A percentile compares a stretch with the other conserved stretches of the same genome.
Conservation (phyloP, 2,113 vertebrate species). For the Andinoacara biseriatus region DNA sequence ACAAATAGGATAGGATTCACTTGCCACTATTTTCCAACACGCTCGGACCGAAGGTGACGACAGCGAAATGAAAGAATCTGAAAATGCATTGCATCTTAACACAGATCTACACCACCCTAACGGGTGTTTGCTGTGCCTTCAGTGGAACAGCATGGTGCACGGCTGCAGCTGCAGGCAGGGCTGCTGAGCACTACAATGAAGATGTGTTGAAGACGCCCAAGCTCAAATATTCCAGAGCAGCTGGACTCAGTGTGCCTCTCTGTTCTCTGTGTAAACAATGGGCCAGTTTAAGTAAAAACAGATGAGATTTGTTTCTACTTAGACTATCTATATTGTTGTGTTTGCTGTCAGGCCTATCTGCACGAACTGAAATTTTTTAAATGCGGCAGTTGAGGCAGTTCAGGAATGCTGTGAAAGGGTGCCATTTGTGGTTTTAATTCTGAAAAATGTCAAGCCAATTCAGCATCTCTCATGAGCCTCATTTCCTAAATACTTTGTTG, state of each 20-base stretch:
- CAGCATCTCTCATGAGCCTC: neutral
- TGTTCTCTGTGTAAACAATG: slow-evolving; percentile 59
- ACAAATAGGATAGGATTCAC: neutral
- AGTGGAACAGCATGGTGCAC: slow-evolving; percentile 18
- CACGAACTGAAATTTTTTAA: slow-evolving; percentile 22
- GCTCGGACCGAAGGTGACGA: neutral
- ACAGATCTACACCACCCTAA: neutral
- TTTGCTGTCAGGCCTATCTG: slow-evolving; percentile 37
- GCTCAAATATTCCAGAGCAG: slow-evolving; percentile 64
- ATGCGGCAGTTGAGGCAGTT: neutral
- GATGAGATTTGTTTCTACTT: slow-evolving; percentile 53
- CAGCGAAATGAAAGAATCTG: neutral
- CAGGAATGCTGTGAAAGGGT: slow-evolving; percentile 6
- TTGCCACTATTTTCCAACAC: neutral
- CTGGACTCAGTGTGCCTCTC: slow-evolving; percentile 69
- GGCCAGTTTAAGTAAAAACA: slow-evolving; percentile 67
- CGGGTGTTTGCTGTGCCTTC: slow-evolving; percentile 22
- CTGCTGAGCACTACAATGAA: slow-evolving; percentile 23
- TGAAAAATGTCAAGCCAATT: neutral
- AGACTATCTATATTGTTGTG: slow-evolving; percentile 47
- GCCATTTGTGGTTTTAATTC: slow-evolving; percentile 31
- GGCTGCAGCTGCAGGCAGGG: slow-evolving; percentile 54
- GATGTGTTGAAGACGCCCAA: slow-evolving; percentile 45
- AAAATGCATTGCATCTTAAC: neutral
- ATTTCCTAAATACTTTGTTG: neutral